A percentile compares a stretch with the other conserved stretches of the same genome.
These are phyloP conservation scores for Chloroclystis v-ata DNA, from an alignment of 2,888 invertebrate genomes.

Conservation along the genomic window DNA sequence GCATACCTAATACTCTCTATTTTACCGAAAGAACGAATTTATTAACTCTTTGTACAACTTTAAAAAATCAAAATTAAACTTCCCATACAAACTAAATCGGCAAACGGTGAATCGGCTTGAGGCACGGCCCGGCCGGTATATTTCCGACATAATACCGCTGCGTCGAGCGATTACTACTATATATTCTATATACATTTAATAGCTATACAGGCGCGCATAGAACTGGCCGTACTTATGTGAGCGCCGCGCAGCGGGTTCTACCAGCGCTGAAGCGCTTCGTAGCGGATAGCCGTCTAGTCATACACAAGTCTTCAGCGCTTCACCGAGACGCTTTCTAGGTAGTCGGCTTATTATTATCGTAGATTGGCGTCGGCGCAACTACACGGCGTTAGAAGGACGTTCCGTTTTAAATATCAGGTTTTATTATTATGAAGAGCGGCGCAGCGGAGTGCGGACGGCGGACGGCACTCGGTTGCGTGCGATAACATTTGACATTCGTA, in stretches of 20 bases:
- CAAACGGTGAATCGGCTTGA: slow-evolving; percentile 70
- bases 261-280: slow-evolving; percentile 62
- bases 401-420: slow-evolving; percentile 80
- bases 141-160: slow-evolving; percentile 80
- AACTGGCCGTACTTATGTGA: slow-evolving; percentile 79
- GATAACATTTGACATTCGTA: slow-evolving; percentile 79
- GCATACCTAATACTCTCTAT: slow-evolving; percentile 64
- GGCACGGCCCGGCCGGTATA: slow-evolving; percentile 75
- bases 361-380: slow-evolving; percentile 80
- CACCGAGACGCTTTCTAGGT: slow-evolving; percentile 56
- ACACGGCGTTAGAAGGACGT: slow-evolving; percentile 79
- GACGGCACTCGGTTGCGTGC: slow-evolving; percentile 69
- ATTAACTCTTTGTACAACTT: slow-evolving; percentile 60
- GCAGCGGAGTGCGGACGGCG: slow-evolving; percentile 76
- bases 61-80: slow-evolving; percentile 71
- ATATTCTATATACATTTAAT: slow-evolving; percentile 79
- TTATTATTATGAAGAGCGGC: slow-evolving; percentile 79
- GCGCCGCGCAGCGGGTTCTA: slow-evolving; percentile 59
- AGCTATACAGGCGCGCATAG: slow-evolving; percentile 79
- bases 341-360: slow-evolving; percentile 78
- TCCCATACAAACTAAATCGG: slow-evolving; percentile 76
- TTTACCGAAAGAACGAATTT: slow-evolving; percentile 65
- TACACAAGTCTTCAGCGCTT: slow-evolving; percentile 50
- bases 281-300: slow-evolving; percentile 43
- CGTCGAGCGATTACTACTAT: slow-evolving; percentile 80